Evolutionary conservation across 2,888 invertebrate species (phyloP).

Genomic region (Caenorhabditis panamensis): DNA sequence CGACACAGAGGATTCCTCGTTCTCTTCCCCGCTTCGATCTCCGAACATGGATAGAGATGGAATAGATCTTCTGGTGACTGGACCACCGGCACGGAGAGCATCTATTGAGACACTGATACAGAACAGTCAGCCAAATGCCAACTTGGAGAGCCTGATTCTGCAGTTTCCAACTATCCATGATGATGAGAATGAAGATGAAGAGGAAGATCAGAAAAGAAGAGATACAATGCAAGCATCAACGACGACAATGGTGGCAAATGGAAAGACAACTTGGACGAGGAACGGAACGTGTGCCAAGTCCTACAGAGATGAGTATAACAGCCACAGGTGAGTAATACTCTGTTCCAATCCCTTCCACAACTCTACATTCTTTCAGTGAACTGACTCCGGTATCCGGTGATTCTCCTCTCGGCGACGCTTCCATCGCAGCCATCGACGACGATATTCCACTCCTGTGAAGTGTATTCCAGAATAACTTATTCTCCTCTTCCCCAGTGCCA

Average conservation of each 20-base stretch:
- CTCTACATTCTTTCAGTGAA: constrained; percentile 27
- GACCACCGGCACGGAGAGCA: constrained; percentile 52
- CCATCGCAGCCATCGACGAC: constrained; percentile 59
- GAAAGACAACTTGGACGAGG: constrained; percentile 37
- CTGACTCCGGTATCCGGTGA: constrained; percentile 56
- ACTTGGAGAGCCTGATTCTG: constrained; percentile 54
- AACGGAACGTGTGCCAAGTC: constrained; percentile 48
- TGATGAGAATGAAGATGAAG: constrained; percentile 24
- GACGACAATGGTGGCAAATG: constrained; percentile 55
- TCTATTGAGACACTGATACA: constrained; percentile 68
- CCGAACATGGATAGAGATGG: constrained; percentile 54
- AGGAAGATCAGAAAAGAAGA: not conserved
- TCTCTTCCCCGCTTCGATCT: constrained; percentile 63
- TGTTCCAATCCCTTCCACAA: not conserved
- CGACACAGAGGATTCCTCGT: constrained; percentile 71
- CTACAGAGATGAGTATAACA: constrained; percentile 18
- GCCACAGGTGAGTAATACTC: constrained; percentile 11
- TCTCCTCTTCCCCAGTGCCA: constrained; percentile 5
- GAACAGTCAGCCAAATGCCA: constrained; percentile 55
- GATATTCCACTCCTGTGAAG: constrained; percentile 53
- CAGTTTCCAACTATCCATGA: constrained; percentile 56
- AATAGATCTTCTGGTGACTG: constrained; percentile 47
- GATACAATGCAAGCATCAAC: constrained; percentile 48
- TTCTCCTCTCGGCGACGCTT: constrained; percentile 54
- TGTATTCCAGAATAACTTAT: not conserved